Evolutionary conservation across 1,140 invertebrate species (phyloP).

Genomic region (Drosophila erecta): DNA sequence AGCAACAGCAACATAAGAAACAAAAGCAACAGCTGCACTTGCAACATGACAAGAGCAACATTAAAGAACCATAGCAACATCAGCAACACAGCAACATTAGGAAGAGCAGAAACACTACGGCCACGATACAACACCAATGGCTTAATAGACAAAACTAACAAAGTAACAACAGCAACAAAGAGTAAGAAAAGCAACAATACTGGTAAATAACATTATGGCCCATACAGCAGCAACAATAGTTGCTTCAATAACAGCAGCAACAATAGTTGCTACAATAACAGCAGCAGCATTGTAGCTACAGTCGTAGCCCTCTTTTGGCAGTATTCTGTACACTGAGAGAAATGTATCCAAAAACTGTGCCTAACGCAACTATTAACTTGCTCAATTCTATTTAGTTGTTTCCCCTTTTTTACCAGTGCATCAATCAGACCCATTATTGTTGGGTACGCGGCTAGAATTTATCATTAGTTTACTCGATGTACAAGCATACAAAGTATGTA

Average conservation of each 20-base stretch:
- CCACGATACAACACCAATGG: background rate
- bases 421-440: conserved; percentile 20
- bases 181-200: conserved; percentile 10
- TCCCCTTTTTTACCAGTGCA: conserved; percentile 6
- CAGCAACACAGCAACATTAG: background rate
- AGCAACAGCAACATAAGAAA: too few relatives aligned
- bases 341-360: background rate
- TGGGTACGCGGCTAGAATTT: conserved; percentile 64
- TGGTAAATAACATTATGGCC: conserved; percentile 25
- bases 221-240: conserved; percentile 21
- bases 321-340: conserved; percentile 9
- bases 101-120: background rate
- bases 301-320: conserved; percentile 16
- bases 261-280: too few relatives aligned
- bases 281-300: conserved; percentile 10
- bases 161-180: conserved; percentile 23
- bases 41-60: background rate
- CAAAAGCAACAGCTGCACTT: background rate
- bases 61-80: background rate
- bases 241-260: too few relatives aligned
- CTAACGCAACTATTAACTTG: too few relatives aligned
- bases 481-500: conserved; percentile 19
- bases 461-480: conserved; percentile 68
- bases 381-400: too few relatives aligned
- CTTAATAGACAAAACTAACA: conserved; percentile 1